Conservation (phyloP, 2,888 invertebrate genomes). For the Lissocephala sabroskyi region DNA sequence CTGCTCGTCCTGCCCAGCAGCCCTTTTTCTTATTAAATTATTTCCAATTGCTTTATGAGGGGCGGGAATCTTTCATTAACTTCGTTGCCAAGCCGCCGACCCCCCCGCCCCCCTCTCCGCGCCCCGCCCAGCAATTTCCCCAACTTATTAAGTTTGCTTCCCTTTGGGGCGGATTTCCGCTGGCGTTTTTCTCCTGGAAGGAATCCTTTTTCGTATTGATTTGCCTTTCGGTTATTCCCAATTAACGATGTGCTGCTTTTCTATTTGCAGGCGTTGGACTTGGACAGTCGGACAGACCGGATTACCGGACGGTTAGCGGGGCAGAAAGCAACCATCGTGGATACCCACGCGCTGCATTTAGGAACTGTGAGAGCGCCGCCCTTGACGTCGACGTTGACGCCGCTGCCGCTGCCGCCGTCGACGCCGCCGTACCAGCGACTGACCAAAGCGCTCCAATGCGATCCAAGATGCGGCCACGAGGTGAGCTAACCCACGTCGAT, state of each 20-base stretch:
- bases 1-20: neutral
- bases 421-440: constrained; percentile 74
- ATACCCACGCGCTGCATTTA: constrained; percentile 70
- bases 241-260: neutral
- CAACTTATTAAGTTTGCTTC: neutral
- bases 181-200: neutral
- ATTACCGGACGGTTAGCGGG: too few species aligned
- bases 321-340: constrained; percentile 73
- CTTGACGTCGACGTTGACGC: constrained; percentile 20
- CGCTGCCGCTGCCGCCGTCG: constrained; percentile 57
- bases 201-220: neutral
- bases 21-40: constrained; percentile 51
- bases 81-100: too few species aligned
- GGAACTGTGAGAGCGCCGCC: constrained; percentile 50
- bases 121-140: neutral
- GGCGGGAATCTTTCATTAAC: constrained; percentile 46
- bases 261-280: too few species aligned
- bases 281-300: too few species aligned
- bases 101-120: neutral
- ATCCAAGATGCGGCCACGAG: constrained; percentile 74
- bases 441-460: constrained; percentile 74
- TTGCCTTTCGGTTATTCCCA: neutral
- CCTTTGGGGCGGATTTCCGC: neutral
- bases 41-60: constrained; percentile 46
- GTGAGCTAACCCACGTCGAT: constrained; percentile 45